Conservation (phyloP, 2,888 invertebrate genomes). For the Resseliella maxima region DNA sequence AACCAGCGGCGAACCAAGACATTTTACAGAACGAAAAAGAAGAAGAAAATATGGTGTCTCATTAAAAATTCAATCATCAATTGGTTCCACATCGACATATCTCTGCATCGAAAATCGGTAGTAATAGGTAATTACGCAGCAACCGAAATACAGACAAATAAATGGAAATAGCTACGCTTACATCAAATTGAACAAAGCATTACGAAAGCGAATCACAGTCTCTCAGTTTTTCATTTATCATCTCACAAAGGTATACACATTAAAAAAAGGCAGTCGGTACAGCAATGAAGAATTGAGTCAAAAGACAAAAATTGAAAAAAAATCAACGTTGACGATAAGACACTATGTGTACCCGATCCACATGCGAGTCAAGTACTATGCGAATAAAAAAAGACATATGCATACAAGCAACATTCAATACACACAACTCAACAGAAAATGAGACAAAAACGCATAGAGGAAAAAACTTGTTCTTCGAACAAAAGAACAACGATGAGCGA, state of each 20-base stretch:
- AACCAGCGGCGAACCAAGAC: neutral
- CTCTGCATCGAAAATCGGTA: slow-evolving; percentile 46
- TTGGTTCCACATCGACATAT: slow-evolving; percentile 56
- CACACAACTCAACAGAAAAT: slow-evolving; percentile 30
- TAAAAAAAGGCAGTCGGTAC: neutral
- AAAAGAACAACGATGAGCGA: slow-evolving; percentile 21
- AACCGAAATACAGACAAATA: slow-evolving; percentile 48
- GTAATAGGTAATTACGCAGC: slow-evolving; percentile 30
- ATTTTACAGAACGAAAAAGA: neutral
- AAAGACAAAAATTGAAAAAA: slow-evolving; percentile 9
- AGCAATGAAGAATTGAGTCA: neutral
- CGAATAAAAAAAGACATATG: slow-evolving; percentile 47
- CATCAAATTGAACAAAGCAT: neutral
- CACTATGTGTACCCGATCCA: slow-evolving; percentile 10
- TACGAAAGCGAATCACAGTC: slow-evolving; percentile 47
- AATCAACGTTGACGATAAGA: slow-evolving; percentile 42
- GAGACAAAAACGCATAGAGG: neutral
- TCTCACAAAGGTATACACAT: slow-evolving; percentile 16
- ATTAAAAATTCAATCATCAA: slow-evolving; percentile 56
- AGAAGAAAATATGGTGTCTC: slow-evolving; percentile 41
- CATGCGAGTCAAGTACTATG: slow-evolving; percentile 32
- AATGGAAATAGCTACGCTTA: slow-evolving; percentile 38
- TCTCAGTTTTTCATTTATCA: slow-evolving; percentile 52
- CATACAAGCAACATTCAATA: neutral
- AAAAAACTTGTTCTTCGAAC: neutral